Evolutionary conservation across 2,888 invertebrate genomes (phyloP).

Genomic region (Bellardia bayeri): DNA sequence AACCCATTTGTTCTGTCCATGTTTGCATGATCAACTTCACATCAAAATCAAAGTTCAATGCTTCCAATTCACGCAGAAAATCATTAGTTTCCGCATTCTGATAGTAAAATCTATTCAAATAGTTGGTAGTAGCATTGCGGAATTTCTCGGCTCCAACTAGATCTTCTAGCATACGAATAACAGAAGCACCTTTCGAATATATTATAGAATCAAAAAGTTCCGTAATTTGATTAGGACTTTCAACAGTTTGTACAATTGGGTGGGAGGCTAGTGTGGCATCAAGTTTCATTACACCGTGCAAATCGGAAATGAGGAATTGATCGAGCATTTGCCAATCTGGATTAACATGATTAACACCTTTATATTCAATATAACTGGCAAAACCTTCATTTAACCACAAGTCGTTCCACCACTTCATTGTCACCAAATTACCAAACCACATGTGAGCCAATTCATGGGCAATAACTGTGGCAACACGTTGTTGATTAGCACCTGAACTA

Average conservation of each 20-base stretch:
- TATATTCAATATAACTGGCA: constrained; percentile 94
- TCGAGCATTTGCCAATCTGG: constrained; percentile 93
- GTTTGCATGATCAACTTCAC: constrained; percentile 91
- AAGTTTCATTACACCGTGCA: constrained; percentile 89
- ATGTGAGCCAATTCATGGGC: constrained; percentile 98
- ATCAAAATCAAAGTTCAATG: constrained; percentile 85
- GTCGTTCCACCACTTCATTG: constrained; percentile 97
- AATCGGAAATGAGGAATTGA: constrained; percentile 89
- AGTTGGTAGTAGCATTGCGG: constrained; percentile 89
- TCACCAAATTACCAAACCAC: constrained; percentile 96
- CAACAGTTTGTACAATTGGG: constrained; percentile 94
- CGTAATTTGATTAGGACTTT: constrained; percentile 94
- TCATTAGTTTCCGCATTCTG: constrained; percentile 92
- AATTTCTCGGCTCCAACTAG: constrained; percentile 89
- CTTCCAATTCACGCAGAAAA: constrained; percentile 86
- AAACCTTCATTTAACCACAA: constrained; percentile 97
- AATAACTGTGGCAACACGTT: constrained; percentile 91
- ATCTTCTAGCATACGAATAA: constrained; percentile 94
- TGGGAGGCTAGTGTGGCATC: constrained; percentile 94
- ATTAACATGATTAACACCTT: constrained; percentile 89
- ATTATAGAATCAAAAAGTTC: constrained; percentile 96
- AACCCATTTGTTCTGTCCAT: constrained; percentile 96
- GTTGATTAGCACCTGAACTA: constrained; percentile 91
- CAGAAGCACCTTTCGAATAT: constrained; percentile 95
- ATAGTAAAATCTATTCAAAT: constrained; percentile 89